Evolutionary conservation across 2,113 vertebrate species (phyloP).

Genomic region (Nymphicus hollandicus): DNA sequence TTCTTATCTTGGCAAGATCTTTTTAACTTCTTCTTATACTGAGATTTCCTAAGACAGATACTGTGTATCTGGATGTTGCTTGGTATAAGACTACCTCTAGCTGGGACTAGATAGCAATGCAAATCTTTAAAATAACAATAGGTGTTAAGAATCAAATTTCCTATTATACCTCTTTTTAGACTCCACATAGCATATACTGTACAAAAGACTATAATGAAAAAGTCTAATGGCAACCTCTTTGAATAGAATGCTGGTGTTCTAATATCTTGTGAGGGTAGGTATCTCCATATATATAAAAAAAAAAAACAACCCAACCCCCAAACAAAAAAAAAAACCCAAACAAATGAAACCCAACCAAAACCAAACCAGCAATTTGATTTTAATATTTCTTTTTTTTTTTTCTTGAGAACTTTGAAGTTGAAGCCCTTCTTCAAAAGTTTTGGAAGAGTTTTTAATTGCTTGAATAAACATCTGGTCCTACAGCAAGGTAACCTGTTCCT

Average conservation of each 20-base stretch:
- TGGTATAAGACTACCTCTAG: neutral
- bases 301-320: neutral
- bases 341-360: neutral
- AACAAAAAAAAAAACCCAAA: neutral
- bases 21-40: neutral
- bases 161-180: neutral
- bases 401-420: neutral
- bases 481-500: neutral
- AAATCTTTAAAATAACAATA: neutral
- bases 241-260: neutral
- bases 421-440: neutral
- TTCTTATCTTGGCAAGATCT: neutral
- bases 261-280: neutral
- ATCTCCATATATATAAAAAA: neutral
- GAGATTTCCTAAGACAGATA: neutral
- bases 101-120: neutral
- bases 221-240: neutral
- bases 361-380: neutral
- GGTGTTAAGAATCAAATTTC: neutral
- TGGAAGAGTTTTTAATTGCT: neutral
- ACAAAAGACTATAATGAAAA: neutral
- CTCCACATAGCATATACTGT: neutral
- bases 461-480: neutral
- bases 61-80: neutral
- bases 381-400: neutral